Evolutionary conservation across 2,113 vertebrate species (phyloP).

Genomic region (Myotis lucifugus): DNA sequence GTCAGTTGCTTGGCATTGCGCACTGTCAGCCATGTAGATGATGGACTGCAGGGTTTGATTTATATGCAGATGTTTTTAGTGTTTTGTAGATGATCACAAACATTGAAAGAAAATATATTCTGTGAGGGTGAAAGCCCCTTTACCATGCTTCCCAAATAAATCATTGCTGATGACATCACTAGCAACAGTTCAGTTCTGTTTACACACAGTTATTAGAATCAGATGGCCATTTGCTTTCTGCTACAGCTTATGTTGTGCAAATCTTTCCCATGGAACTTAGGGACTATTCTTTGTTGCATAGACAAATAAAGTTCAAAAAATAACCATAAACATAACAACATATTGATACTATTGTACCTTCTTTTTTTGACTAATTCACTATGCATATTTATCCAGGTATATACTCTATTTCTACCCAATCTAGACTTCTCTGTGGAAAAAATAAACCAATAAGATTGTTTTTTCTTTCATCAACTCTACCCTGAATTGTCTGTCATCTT

Average conservation of each 20-base stretch:
- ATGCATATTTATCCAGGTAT: not conserved
- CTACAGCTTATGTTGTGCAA: constrained; percentile 60
- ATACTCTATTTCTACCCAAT: not conserved
- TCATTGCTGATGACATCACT: constrained; percentile 63
- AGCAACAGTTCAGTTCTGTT: constrained; percentile 58
- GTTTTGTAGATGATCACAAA: constrained; percentile 33
- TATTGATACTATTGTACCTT: constrained; percentile 33
- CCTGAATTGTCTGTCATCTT: constrained; percentile 44
- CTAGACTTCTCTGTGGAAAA: constrained; percentile 63
- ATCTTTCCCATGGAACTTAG: constrained; percentile 47
- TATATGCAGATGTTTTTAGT: constrained; percentile 42
- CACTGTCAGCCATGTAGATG: not conserved
- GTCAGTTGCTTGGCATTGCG: not conserved
- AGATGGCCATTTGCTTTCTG: constrained; percentile 76
- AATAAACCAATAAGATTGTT: not conserved
- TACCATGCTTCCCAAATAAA: constrained; percentile 47
- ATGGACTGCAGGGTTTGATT: not conserved
- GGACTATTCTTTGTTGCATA: not conserved
- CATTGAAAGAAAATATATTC: constrained; percentile 38
- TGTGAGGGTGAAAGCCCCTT: constrained; percentile 40
- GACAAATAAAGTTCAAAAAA: constrained; percentile 54
- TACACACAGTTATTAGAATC: constrained; percentile 73
- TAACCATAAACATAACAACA: constrained; percentile 60
- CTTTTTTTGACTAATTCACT: constrained; percentile 59
- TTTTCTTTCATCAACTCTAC: not conserved